Percentiles rank a stretch among this genome's conserved stretches.
Conservation (phyloP, 2,888 invertebrate species). For the Limenitis camilla region DNA sequence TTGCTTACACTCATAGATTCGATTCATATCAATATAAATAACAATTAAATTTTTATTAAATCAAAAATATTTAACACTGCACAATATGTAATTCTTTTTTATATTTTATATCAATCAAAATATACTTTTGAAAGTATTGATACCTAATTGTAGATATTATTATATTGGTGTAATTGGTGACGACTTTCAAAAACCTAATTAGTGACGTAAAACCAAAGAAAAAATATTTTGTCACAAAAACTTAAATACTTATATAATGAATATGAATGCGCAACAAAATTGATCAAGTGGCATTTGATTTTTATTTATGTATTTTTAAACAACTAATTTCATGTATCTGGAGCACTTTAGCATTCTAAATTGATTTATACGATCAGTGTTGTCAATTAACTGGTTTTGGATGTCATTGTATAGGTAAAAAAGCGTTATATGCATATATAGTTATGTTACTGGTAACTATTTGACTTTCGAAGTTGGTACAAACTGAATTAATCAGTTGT, state of each 20-base stretch:
- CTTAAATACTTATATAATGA: neutral
- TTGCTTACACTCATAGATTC: no score
- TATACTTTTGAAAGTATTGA: neutral
- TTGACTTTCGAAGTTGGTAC: no score
- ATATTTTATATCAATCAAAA: no score
- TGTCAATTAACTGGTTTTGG: conserved; percentile 12
- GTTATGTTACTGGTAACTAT: no score
- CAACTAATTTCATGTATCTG: conserved; percentile 15
- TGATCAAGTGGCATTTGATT: conserved; percentile 20
- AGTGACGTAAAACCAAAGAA: neutral
- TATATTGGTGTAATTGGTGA: neutral
- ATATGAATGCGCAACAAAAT: neutral
- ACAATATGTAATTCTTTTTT: no score
- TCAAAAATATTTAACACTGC: no score
- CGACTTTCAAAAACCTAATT: neutral
- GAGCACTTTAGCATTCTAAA: conserved; percentile 11
- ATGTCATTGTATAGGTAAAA: neutral
- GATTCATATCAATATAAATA: no score
- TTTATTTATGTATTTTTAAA: conserved; percentile 4
- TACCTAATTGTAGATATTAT: no score
- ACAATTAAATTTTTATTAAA: no score
- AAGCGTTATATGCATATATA: no score
- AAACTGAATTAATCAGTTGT: no score
- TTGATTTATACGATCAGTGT: conserved; percentile 11
- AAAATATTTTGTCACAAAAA: neutral